Percentiles rank a stretch among this genome's conserved stretches.
phyloP scores from a whole-genome alignment of 2,113 vertebrate species.

The Tenrec ecaudatus region DNA sequence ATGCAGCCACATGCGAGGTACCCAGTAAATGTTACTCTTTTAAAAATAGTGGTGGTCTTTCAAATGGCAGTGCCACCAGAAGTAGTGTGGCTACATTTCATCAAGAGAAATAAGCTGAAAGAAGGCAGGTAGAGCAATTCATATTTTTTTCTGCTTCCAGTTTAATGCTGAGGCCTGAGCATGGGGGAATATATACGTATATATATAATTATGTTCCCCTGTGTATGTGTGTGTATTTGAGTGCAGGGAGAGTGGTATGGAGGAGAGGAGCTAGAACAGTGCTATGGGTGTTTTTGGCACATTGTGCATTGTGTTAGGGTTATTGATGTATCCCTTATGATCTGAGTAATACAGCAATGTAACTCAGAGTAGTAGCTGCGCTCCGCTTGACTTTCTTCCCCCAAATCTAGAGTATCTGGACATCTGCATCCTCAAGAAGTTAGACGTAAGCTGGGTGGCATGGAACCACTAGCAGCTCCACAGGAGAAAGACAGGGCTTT shows the following conservation, averaged over 20 bases:
- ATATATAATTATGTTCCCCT: too few relatives aligned
- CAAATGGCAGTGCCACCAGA: not conserved
- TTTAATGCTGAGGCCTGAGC: conserved; percentile 39
- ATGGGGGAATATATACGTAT: conserved; percentile 11
- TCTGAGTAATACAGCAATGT: not conserved
- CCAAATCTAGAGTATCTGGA: not conserved
- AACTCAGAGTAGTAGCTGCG: not conserved
- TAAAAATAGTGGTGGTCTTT: conserved; percentile 35
- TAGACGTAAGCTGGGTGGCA: not conserved
- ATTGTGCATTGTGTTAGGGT: not conserved
- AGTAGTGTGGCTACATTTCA: too few relatives aligned
- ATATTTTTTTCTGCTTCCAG: conserved; percentile 43
- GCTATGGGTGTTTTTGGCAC: too few relatives aligned
- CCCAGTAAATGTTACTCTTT: conserved; percentile 1
- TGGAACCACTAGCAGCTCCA: too few relatives aligned
- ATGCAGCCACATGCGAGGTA: too few relatives aligned
- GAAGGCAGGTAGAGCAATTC: not conserved
- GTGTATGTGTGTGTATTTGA: too few relatives aligned
- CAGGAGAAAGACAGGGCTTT: too few relatives aligned
- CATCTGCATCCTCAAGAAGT: conserved; percentile 38
- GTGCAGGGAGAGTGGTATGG: not conserved
- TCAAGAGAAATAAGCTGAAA: conserved; percentile 38
- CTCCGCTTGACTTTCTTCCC: not conserved
- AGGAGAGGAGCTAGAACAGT: not conserved
- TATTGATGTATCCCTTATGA: not conserved